Base-by-base conservation (phyloP, 1,140 invertebrate species). In the Diprion similis region DNA sequence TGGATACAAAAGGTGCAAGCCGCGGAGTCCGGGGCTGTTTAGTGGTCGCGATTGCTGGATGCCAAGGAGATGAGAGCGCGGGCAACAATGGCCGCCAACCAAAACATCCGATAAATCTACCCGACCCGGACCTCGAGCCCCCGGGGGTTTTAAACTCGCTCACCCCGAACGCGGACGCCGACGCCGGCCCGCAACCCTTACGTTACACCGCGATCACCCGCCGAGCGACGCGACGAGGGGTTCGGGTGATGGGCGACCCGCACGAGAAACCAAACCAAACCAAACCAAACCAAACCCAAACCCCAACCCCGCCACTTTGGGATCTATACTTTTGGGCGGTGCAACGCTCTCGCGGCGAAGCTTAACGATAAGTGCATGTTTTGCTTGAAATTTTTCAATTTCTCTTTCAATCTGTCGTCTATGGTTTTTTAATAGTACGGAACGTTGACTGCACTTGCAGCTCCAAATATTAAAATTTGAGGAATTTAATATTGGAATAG, bases 101-200 rank as follows among this genome's bases (percentile, higher is more conserved):
- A 87, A 88, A 88, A 88, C 86, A 88, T 88, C 84, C 87, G 86
- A 88, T 88, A 88, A 88, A 88, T 88, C 87, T 88, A 87, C 87
- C 85, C 85, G 66, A 84, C 78, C 81, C 80, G 84, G 83, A 87
- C 86, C 86, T 86, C 86, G 86, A 87, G 84, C 85, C 84, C 85
- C 86, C 78, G 82, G 84, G 85, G 86, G 80, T 87, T 87, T 87
- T 87, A 87, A 87, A 88, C 84, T 84, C 74, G 48, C 82, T 84
- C 83, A 80, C 82, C 82, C 82, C 80, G 76, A 76, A 80, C 81
- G 80, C 79, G 72, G 78, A 86, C 82, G 80, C 78, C 73, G 77
- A 80, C 81, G 51, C 51, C 9, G 51, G 51, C 51, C 79, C 78
- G 80, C 84, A 87, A 88, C 86, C 87, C 87, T 87, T 87, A 87